A percentile compares a stretch with the other conserved stretches of the same genome.
Conservation (phyloP, 2,797 vertebrate genomes). For the Aythya fuligula region DNA sequence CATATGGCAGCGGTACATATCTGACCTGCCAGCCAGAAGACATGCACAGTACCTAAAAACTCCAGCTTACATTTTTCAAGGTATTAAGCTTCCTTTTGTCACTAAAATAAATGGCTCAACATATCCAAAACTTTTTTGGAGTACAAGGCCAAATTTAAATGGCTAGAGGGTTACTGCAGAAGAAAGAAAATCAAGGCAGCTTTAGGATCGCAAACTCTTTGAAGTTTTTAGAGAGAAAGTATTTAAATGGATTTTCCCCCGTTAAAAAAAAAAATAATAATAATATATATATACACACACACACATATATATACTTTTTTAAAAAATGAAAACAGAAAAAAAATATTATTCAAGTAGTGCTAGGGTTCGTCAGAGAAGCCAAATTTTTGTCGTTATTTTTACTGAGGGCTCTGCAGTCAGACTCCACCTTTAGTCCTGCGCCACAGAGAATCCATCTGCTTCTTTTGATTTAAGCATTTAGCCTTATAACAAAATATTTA, state of each 20-base stretch:
- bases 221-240: neutral
- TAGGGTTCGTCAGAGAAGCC: neutral
- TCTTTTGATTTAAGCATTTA: neutral
- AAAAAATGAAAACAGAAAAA: neutral
- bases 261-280: neutral
- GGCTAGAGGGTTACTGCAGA: neutral
- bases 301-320: neutral
- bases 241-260: neutral
- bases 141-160: neutral
- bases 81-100: neutral
- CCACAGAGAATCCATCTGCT: accelerated
- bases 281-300: too few species aligned
- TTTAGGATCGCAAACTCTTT: neutral
- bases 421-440: neutral
- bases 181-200: neutral
- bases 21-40: conserved; percentile 42
- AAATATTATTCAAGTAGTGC: neutral
- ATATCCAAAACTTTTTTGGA: neutral
- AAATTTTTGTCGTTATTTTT: neutral
- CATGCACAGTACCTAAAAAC: neutral
- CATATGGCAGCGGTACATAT: conserved; percentile 1
- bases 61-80: neutral
- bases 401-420: neutral
- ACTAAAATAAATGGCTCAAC: neutral
- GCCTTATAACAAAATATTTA: neutral